A percentile compares a stretch with the other conserved stretches of the same genome.
Conservation (phyloP, 2,888 invertebrate genomes). For the Aethes cnicana region DNA sequence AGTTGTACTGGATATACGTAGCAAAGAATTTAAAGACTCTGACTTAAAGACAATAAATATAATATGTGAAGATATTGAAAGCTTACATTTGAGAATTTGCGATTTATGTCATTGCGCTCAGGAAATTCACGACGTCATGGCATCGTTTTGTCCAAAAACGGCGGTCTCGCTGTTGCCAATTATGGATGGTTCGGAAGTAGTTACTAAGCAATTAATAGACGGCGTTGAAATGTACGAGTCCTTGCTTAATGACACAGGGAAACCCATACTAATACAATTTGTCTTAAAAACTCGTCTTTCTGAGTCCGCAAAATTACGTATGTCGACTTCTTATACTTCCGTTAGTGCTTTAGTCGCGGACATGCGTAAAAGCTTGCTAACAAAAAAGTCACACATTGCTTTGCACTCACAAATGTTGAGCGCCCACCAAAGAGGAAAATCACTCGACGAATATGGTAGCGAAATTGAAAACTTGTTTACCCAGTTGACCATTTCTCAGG, state of each 20-base stretch:
- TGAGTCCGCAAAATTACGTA: background rate
- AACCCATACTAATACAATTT: background rate
- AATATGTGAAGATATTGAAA: background rate
- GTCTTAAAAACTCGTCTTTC: background rate
- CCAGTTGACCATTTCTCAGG: background rate
- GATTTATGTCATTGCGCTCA: background rate
- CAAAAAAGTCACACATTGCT: no score
- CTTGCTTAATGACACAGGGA: background rate
- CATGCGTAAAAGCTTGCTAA: no score
- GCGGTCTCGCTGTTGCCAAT: background rate
- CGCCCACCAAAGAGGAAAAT: background rate
- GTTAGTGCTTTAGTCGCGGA: no score
- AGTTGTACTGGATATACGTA: background rate
- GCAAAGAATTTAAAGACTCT: background rate
- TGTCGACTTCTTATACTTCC: background rate
- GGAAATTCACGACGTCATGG: background rate
- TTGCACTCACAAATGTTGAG: no score
- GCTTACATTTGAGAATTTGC: background rate
- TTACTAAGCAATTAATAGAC: background rate
- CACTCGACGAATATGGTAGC: background rate
- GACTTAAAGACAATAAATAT: background rate
- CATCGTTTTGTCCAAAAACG: background rate
- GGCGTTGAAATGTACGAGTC: background rate
- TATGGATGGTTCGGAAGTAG: background rate
- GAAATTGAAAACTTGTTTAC: background rate